Evolutionary conservation across 2,888 invertebrate genomes (phyloP).

Genomic region (Ectropis crepuscularia): DNA sequence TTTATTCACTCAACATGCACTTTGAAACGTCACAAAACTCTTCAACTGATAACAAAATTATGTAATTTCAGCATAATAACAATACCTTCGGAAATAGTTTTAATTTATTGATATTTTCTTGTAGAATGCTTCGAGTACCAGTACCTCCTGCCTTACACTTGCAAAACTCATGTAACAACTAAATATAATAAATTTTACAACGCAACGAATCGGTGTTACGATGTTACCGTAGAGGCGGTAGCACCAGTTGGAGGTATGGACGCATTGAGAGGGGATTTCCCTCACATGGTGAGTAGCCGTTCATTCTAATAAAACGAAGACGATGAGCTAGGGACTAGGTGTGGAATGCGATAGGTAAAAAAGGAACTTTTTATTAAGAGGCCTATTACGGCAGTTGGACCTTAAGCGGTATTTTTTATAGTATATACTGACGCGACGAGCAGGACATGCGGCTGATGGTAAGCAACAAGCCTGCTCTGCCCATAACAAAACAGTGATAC

Average conservation of each 20-base stretch:
- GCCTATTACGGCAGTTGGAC: no score
- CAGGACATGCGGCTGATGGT: no score
- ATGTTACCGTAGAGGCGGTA: neutral
- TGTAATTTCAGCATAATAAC: no score
- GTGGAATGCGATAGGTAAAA: neutral
- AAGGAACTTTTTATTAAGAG: neutral
- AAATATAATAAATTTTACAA: neutral
- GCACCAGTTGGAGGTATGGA: constrained; percentile 10
- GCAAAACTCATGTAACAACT: constrained; percentile 1
- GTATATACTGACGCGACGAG: no score
- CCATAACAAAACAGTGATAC: no score
- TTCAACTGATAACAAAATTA: no score
- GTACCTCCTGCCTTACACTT: constrained; percentile 8
- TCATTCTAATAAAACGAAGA: constrained; percentile 16
- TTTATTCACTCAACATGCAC: no score
- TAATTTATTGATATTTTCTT: neutral
- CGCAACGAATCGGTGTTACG: constrained; percentile 1
- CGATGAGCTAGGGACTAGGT: neutral
- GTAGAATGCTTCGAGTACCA: constrained; percentile 11
- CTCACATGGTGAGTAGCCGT: constrained; percentile 44
- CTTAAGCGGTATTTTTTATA: no score
- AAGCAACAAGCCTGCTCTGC: no score
- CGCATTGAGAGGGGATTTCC: constrained; percentile 36
- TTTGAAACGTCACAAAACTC: no score
- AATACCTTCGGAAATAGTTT: no score